Conservation (phyloP, 2,113 vertebrate genomes). For the Ptyas mucosa region DNA sequence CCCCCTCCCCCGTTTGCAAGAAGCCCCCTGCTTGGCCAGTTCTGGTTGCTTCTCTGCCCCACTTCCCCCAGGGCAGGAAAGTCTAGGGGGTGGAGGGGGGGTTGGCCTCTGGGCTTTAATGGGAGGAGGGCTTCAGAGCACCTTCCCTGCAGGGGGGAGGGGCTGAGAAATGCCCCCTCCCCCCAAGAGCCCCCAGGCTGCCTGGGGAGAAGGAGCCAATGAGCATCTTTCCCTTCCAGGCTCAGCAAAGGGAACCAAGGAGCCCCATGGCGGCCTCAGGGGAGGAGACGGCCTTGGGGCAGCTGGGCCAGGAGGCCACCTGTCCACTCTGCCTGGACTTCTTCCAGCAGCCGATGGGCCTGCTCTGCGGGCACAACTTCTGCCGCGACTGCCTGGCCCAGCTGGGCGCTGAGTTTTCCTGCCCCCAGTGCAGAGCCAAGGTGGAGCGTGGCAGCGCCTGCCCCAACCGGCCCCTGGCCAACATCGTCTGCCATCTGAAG, state of each 20-base stretch:
- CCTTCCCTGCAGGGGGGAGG: too few relatives aligned
- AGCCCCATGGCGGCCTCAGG: neutral
- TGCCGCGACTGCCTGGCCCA: neutral
- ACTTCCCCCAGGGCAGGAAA: too few relatives aligned
- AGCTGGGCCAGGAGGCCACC: neutral
- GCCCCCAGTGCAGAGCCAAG: neutral
- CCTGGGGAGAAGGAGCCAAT: neutral
- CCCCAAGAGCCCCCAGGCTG: too few relatives aligned
- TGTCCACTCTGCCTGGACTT: neutral
- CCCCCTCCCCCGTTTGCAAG: too few relatives aligned
- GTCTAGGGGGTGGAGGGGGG: too few relatives aligned
- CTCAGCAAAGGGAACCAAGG: fast-evolving
- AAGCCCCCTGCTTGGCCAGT: too few relatives aligned
- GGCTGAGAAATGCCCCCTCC: neutral
- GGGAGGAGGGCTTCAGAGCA: neutral
- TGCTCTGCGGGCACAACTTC: neutral
- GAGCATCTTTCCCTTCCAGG: neutral
- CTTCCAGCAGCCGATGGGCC: neutral
- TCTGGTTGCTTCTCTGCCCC: too few relatives aligned
- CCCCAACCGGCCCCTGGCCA: neutral
- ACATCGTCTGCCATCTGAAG: neutral
- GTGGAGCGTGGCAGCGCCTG: neutral
- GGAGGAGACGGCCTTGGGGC: neutral
- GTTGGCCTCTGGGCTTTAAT: neutral
- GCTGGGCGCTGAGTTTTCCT: neutral